phyloP scores from a whole-genome alignment of 2,113 vertebrate species.

The Propithecus coquereli region DNA sequence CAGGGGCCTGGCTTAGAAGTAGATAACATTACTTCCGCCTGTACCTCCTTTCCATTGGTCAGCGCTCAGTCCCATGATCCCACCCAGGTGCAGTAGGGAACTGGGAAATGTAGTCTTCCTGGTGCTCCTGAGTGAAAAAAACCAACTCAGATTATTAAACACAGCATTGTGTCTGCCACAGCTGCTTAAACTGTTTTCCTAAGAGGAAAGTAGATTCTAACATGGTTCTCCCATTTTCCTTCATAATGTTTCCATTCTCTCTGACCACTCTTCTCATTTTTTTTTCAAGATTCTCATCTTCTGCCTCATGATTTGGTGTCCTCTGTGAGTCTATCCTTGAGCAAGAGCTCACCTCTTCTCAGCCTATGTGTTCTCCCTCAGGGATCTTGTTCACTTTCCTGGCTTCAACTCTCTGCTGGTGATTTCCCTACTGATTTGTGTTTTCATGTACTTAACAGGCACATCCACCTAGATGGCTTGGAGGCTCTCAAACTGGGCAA shows the following conservation, averaged over 20 bases:
- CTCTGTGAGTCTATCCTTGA: background rate
- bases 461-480: background rate
- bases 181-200: background rate
- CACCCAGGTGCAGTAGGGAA: accelerated
- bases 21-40: background rate
- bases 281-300: background rate
- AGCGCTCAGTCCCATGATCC: background rate
- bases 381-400: background rate
- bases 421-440: background rate
- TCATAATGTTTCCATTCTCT: background rate
- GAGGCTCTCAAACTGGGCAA: background rate
- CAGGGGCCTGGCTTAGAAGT: background rate
- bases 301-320: background rate
- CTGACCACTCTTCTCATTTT: background rate
- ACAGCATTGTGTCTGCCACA: background rate
- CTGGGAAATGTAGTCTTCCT: background rate
- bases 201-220: background rate
- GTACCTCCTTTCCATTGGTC: background rate
- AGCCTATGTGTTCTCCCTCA: background rate
- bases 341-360: background rate
- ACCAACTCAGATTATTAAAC: background rate
- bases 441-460: background rate
- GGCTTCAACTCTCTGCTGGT: background rate
- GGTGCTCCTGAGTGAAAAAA: too few relatives aligned
- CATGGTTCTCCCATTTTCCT: background rate